Evolutionary conservation across 2,113 vertebrate species (phyloP).

Genomic region (Phodopus roborovskii): DNA sequence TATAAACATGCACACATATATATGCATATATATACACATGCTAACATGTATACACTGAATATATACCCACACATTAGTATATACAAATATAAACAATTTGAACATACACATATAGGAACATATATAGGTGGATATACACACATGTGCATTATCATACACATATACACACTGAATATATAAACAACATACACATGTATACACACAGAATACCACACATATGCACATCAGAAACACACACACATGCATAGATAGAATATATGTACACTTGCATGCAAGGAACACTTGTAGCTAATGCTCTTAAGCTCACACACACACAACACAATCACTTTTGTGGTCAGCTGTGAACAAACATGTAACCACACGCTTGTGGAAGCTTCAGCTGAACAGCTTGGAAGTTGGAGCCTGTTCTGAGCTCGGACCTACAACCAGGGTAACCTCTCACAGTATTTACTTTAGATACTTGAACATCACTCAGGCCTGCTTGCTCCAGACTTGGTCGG

Average conservation of each 20-base stretch:
- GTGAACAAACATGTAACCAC: too few relatives aligned
- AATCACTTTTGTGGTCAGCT: rapidly evolving
- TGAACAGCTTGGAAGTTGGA: rapidly evolving
- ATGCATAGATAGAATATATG: neutral
- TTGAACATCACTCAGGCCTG: neutral
- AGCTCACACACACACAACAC: neutral
- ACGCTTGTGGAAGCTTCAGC: neutral
- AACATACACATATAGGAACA: neutral
- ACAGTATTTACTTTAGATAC: neutral
- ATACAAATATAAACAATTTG: neutral
- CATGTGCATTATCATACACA: neutral
- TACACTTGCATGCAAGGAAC: neutral
- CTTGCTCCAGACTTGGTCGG: neutral
- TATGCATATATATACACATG: neutral
- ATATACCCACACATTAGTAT: neutral
- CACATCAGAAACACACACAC: neutral
- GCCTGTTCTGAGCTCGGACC: rapidly evolving
- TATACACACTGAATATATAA: neutral
- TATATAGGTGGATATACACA: neutral
- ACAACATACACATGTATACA: neutral
- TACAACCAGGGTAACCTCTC: neutral
- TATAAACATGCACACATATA: too few relatives aligned
- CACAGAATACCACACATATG: neutral
- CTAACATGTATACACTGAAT: too few relatives aligned
- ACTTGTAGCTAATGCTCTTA: neutral